A percentile compares a stretch with the other conserved stretches of the same genome.
These are phyloP conservation scores for Andrena cerasifolii DNA, from an alignment of 1,140 invertebrate species.

Conservation along the genomic window DNA sequence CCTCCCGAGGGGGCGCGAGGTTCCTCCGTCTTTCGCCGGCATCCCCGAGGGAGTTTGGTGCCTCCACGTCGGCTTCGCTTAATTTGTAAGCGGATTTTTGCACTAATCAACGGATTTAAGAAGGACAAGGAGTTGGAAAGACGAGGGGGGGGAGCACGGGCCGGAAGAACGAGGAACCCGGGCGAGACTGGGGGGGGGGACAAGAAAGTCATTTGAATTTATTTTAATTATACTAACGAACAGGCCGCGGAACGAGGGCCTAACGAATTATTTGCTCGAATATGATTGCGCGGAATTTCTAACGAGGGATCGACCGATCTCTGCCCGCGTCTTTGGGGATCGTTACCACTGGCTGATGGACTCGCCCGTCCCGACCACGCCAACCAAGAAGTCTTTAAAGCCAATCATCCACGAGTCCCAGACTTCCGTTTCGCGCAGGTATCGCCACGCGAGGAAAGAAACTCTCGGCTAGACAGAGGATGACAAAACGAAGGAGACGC, in stretches of 20 bases:
- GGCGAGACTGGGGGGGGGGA: conserved; percentile 73
- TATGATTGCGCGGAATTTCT: conserved; percentile 80
- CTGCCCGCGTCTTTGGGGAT: conserved; percentile 37
- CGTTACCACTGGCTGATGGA: background rate
- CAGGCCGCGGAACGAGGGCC: conserved; percentile 70
- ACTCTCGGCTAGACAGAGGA: too few species aligned
- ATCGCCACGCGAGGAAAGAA: too few species aligned
- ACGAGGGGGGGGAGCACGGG: conserved; percentile 19
- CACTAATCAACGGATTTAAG: conserved; percentile 82
- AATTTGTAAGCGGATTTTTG: conserved; percentile 83
- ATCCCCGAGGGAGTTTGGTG: conserved; percentile 51
- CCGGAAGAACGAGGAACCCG: conserved; percentile 33
- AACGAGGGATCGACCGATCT: conserved; percentile 76
- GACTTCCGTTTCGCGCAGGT: too few species aligned
- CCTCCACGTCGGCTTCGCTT: conserved; percentile 76
- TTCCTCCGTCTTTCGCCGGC: conserved; percentile 6
- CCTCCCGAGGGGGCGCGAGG: background rate
- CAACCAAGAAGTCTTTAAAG: too few species aligned
- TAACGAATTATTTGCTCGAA: conserved; percentile 82
- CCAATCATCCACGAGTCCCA: too few species aligned
- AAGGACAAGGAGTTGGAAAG: conserved; percentile 57
- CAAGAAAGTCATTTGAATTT: conserved; percentile 82
- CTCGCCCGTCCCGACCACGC: too few species aligned
- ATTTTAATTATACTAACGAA: conserved; percentile 83
- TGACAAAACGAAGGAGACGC: background rate